Base-by-base conservation (phyloP, 2,113 vertebrate species). In the Corythornis vintsioides region DNA sequence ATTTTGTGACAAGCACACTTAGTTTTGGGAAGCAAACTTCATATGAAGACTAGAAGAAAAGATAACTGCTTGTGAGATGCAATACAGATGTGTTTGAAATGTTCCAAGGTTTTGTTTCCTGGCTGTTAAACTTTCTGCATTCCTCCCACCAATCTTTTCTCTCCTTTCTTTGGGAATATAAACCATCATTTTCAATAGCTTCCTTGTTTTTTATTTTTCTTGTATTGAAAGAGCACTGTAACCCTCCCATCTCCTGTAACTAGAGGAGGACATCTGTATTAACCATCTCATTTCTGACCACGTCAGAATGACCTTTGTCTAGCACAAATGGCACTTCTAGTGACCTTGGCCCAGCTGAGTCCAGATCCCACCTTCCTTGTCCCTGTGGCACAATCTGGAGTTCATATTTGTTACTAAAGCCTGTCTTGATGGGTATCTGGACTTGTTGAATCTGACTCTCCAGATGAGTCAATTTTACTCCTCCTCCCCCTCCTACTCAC, bases 391-490 rank as follows among this genome's bases (percentile, higher is more conserved):
- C 20, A 60, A 83, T 38, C 67, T 70, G 15, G 84, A 70, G 74
- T 85, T 95, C 47, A 4, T 84, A 18, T 82, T 82, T 93, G 89
- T 79, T 3, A 91, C 90, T 74, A 71, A 33, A 89, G 47, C 73
- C 25, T 80, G 11, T 86, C 60, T 74, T 83, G 85, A 73, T 80
- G 26, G 85, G 53, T 85, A 74, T 81, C 94, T 74, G 69, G 56
- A 75, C 52, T 89, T 96, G 84, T 93, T 93, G 85, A 86, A 91
- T 94, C 87, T 93, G 55, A 73, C 52, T 95, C 72, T 71, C 15
- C 57, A 65, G 72, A 88, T 96, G 94, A 96, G 87, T 92, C 94
- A 96, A 65, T 91, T 96, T 89, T 92, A 89, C 65, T 96, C 90
- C 93, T 94, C 53, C 42, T 95, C 33, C 66, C 22, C 77, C 73